Conservation (phyloP, 2,113 vertebrate genomes). For the Syrmaticus mikado region DNA sequence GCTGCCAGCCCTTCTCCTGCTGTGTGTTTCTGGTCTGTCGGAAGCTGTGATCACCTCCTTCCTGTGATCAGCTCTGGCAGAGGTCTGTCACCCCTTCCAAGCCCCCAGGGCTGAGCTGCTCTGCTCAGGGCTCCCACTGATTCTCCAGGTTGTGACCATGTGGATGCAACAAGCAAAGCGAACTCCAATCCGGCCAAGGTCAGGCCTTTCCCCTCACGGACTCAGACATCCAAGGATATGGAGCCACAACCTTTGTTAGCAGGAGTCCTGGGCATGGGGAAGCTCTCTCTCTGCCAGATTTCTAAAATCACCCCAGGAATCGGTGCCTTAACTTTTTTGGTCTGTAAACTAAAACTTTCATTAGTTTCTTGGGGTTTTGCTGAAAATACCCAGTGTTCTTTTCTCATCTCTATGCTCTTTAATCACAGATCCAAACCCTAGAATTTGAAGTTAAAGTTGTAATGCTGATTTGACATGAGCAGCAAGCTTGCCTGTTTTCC, state of each 20-base stretch:
- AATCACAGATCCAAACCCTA: neutral
- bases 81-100: neutral
- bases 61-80: neutral
- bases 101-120: neutral
- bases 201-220: neutral
- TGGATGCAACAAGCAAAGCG: neutral
- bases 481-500: neutral
- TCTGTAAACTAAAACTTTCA: neutral
- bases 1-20: neutral
- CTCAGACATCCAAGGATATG: neutral
- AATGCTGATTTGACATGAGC: neutral
- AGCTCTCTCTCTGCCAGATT: accelerated
- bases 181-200: accelerated
- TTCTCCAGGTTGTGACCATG: neutral
- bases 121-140: accelerated
- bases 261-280: neutral
- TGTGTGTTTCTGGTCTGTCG: neutral
- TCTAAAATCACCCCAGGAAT: neutral
- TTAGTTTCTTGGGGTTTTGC: neutral
- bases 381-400: neutral
- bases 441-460: neutral
- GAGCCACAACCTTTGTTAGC: neutral
- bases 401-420: accelerated
- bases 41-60: neutral
- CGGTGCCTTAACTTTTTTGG: neutral